A percentile compares a stretch with the other conserved stretches of the same genome.
Conservation (phyloP, 1,140 invertebrate species). For the Lordiphosa stackelbergi region DNA sequence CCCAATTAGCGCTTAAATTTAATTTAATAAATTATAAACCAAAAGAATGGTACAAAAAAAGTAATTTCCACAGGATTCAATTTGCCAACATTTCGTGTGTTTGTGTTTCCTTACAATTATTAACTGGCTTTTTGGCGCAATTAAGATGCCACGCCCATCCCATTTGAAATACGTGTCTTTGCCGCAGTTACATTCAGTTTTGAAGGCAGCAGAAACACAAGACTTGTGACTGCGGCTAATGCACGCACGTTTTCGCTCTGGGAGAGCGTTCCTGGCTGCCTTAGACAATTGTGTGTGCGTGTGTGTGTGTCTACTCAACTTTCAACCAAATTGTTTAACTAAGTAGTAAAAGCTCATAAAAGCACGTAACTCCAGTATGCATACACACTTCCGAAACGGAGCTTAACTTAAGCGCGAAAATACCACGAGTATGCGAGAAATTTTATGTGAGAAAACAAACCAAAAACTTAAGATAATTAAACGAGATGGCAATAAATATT, state of each 20-base stretch:
- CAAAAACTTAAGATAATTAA: too few relatives aligned
- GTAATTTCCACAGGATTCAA: constrained; percentile 44
- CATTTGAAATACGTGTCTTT: constrained; percentile 42
- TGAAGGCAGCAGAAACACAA: constrained; percentile 21
- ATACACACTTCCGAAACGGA: constrained; percentile 13
- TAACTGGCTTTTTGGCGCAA: constrained; percentile 70
- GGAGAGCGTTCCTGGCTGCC: constrained; percentile 8
- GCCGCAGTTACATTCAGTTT: constrained; percentile 39
- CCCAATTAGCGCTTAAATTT: constrained; percentile 62
- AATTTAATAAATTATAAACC: constrained; percentile 20
- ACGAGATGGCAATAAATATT: too few relatives aligned
- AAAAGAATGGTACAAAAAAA: constrained; percentile 2
- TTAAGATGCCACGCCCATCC: constrained; percentile 42
- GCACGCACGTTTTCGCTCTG: constrained; percentile 55
- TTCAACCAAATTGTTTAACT: constrained; percentile 73
- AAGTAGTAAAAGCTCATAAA: constrained; percentile 64
- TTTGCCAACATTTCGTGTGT: constrained; percentile 34
- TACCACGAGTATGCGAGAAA: too few relatives aligned
- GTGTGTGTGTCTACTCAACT: constrained; percentile 36
- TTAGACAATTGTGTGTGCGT: constrained; percentile 6
- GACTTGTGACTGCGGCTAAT: constrained; percentile 46
- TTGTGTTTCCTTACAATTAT: constrained; percentile 42
- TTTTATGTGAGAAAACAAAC: too few relatives aligned
- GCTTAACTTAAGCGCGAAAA: neutral
- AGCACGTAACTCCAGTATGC: constrained; percentile 45